phyloP scores from a whole-genome alignment of 64 coral and sea anemone species.

The Stylophora pistillata region DNA sequence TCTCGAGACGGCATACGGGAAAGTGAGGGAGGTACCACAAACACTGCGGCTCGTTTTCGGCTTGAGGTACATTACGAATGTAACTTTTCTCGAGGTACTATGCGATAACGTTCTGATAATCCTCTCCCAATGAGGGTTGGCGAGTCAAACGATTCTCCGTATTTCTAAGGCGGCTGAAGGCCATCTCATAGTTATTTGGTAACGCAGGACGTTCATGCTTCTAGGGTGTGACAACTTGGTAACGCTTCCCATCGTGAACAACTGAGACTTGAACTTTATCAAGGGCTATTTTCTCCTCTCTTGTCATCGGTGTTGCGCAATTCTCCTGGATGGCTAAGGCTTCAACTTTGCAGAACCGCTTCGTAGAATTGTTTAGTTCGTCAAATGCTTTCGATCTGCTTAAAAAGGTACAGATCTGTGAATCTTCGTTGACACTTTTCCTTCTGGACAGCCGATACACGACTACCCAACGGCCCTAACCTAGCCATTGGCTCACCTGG shows the following conservation, averaged over 20 bases:
- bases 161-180: too few species aligned
- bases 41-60: not conserved
- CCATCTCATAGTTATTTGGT: too few species aligned
- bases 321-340: constrained; percentile 48
- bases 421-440: too few species aligned
- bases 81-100: too few species aligned
- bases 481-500: constrained; percentile 24
- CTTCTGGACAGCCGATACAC: not conserved
- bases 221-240: too few species aligned
- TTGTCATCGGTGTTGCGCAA: too few species aligned
- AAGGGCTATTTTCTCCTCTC: not conserved
- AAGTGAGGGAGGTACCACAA: constrained; percentile 6
- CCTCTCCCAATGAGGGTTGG: not conserved
- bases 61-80: too few species aligned
- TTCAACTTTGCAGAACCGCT: too few species aligned
- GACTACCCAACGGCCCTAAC: constrained; percentile 44
- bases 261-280: too few species aligned
- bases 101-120: constrained; percentile 39
- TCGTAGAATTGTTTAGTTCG: constrained; percentile 25
- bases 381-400: not conserved
- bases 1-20: not conserved
- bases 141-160: not conserved
- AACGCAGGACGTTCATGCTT: too few species aligned
- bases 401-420: too few species aligned
- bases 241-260: too few species aligned